Evolutionary conservation across 1,140 invertebrate species (phyloP).

Genomic region (Drosophila arizonae): DNA sequence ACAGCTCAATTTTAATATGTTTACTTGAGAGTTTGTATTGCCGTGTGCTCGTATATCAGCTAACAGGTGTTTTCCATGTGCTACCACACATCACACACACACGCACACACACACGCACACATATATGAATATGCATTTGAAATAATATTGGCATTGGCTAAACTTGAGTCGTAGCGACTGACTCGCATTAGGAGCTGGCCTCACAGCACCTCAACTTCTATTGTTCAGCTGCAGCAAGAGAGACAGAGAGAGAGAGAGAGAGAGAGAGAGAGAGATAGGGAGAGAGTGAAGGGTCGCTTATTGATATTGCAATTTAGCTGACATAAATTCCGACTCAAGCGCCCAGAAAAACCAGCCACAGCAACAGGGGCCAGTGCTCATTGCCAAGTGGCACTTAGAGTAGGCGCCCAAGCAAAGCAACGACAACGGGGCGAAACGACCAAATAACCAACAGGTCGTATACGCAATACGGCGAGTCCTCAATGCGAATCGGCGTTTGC

Average conservation of each 20-base stretch:
- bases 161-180: neutral
- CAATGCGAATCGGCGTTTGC: conserved; percentile 27
- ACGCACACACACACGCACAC: neutral
- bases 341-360: neutral
- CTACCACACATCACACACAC: neutral
- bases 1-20: conserved; percentile 52
- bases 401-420: conserved; percentile 6
- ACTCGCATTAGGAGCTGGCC: conserved; percentile 22
- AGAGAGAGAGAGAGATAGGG: too few species aligned
- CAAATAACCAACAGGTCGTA: conserved; percentile 42
- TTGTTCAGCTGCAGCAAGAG: neutral
- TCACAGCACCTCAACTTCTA: conserved; percentile 13
- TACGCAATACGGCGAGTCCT: conserved; percentile 38
- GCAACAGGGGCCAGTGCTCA: neutral
- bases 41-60: neutral
- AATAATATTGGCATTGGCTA: conserved; percentile 4
- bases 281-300: conserved; percentile 32
- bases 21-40: conserved; percentile 38
- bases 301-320: conserved; percentile 70
- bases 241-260: too few species aligned
- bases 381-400: conserved; percentile 28
- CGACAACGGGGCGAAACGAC: conserved; percentile 5
- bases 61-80: conserved; percentile 21
- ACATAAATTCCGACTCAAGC: conserved; percentile 55
- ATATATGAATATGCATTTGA: conserved; percentile 16